These are phyloP conservation scores for Rhodophaea formosa DNA, from an alignment of 2,888 invertebrate species.

Conservation along the genomic window DNA sequence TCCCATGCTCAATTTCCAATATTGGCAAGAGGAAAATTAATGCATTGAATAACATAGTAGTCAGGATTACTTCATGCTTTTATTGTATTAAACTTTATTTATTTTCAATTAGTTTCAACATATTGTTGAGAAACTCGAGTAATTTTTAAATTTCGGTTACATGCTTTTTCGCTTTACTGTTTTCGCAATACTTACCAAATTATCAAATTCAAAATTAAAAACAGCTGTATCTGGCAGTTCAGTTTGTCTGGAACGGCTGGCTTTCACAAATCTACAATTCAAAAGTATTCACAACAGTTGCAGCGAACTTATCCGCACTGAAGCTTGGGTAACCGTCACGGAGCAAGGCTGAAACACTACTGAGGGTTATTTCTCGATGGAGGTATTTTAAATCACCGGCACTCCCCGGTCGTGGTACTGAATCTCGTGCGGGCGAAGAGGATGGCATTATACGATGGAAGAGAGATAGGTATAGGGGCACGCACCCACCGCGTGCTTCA, in stretches of 20 bases:
- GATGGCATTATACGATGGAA: constrained; percentile 48
- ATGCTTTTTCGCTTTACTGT: neutral
- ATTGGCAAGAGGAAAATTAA: neutral
- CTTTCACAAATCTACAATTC: constrained; percentile 56
- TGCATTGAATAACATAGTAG: neutral
- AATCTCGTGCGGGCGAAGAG: constrained; percentile 38
- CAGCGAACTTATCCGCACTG: constrained; percentile 45
- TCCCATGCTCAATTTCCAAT: constrained; percentile 12
- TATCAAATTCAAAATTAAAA: constrained; percentile 37
- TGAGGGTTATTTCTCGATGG: constrained; percentile 60
- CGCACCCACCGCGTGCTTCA: constrained; percentile 67
- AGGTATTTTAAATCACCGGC: constrained; percentile 71
- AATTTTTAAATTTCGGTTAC: neutral
- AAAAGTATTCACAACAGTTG: constrained; percentile 55
- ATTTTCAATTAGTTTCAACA: constrained; percentile 29
- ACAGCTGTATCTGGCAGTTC: constrained; percentile 38
- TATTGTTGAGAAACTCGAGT: constrained; percentile 17
- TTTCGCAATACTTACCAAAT: constrained; percentile 49
- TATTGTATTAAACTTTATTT: constrained; percentile 18
- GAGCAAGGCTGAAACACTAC: constrained; percentile 65
- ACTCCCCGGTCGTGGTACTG: constrained; percentile 52
- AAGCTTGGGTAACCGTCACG: constrained; percentile 46
- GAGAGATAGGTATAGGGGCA: constrained; percentile 60
- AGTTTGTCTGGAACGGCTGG: constrained; percentile 35
- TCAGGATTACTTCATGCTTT: neutral